Evolutionary conservation across 2,797 vertebrate genomes (phyloP), one percentile per base, ranked within the genome.

Genomic region (Karalla daura): DNA sequence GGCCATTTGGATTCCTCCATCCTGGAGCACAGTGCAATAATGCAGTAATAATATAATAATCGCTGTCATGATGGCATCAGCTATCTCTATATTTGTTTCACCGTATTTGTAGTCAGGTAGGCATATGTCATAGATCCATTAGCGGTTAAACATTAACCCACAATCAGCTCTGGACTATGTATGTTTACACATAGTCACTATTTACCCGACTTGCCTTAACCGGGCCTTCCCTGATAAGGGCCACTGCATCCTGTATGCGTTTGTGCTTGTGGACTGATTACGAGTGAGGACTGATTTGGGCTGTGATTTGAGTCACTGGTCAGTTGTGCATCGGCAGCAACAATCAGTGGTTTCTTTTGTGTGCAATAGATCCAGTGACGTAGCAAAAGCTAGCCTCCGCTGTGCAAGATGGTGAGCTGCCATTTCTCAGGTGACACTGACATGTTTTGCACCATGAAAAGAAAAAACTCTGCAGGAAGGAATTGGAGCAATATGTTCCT

Each of bases 121-220:
- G n/a, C n/a, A n/a, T n/a, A n/a, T n/a, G n/a, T n/a, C n/a, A n/a
- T n/a, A n/a, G n/a, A n/a, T n/a, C 3, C 35, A 25, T 43, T 21
- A 40, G n/a, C 6, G 6, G 55, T 80, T 36, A 63, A 82, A 59
- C 45, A 71, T 58, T 51, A 62, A 63, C 23, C 21, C 5, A 4
- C n/a, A 9, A 10, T 40, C 32, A 21, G 23, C 25, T 21, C 21
- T 44, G 10, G 28, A 21, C 5, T 43, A 17, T 30, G 33, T 50
- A 13, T 53, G 49, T 74, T 77, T 36, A 51, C 15, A 46, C 20
- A 47, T 24, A 10, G 10, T 35, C 0, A 24, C 23, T 33, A 50
- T 21, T 53, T 33, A 39, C 20, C 0, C 37, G 18, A 37, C 27
- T 24, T 8, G 12, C 7, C 13, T 43, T 21, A 13, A 36, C 9